Percentiles rank a stretch among this genome's conserved stretches.
Conservation (phyloP, 2,888 invertebrate genomes). For the Drosophila aldrichi region DNA sequence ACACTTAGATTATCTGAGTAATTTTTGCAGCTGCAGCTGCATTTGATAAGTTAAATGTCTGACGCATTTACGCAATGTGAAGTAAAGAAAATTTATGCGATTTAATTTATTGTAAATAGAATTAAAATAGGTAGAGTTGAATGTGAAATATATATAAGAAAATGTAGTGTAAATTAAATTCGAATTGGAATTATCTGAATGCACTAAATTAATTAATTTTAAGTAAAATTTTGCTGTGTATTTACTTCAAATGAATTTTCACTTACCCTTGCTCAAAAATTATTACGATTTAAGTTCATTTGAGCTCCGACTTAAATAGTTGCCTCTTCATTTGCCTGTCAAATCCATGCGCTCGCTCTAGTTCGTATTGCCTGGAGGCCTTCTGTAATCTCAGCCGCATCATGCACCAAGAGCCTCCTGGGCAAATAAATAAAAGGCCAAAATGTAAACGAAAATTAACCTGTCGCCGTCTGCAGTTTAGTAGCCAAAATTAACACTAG, state of each 20-base stretch:
- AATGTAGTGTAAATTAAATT: neutral
- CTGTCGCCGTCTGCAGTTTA: conserved; percentile 55
- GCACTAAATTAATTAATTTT: too few species aligned
- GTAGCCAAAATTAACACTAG: conserved; percentile 64
- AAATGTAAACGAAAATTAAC: conserved; percentile 56
- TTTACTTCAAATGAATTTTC: neutral
- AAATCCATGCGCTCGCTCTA: neutral
- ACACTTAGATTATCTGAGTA: conserved; percentile 11
- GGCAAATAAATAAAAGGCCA: conserved; percentile 35
- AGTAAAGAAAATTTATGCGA: neutral
- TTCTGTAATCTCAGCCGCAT: conserved; percentile 14
- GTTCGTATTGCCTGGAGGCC: conserved; percentile 4
- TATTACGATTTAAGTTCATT: neutral
- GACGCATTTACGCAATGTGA: neutral
- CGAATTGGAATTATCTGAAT: too few species aligned
- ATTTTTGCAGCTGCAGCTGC: conserved; percentile 8
- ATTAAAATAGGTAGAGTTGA: neutral
- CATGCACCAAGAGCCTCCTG: conserved; percentile 12
- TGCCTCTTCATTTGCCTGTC: neutral
- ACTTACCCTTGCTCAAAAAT: neutral
- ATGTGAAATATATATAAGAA: too few species aligned
- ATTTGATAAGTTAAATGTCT: conserved; percentile 8
- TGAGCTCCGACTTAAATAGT: neutral
- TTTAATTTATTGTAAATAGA: neutral
- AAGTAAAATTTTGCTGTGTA: too few species aligned